Conservation (phyloP, 2,888 invertebrate species). For the Ennomos erosarius region DNA sequence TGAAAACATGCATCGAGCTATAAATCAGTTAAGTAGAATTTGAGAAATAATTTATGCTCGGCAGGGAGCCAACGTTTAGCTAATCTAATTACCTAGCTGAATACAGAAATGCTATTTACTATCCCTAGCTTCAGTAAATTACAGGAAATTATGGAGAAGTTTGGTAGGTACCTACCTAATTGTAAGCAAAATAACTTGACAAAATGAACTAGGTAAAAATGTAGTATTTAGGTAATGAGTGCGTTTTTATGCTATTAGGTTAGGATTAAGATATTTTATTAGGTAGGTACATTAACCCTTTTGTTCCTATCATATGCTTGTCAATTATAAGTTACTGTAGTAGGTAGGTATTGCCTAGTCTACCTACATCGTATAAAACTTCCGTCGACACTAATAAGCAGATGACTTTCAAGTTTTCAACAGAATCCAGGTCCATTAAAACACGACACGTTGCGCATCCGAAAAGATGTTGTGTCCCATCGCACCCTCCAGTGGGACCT, state of each 20-base stretch:
- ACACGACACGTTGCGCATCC: slow-evolving; percentile 1
- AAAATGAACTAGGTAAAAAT: too few relatives aligned
- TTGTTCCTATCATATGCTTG: too few relatives aligned
- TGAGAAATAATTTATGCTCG: slow-evolving; percentile 26
- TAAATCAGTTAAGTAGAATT: slow-evolving; percentile 27
- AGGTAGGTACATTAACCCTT: too few relatives aligned
- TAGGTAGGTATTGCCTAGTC: too few relatives aligned
- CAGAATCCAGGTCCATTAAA: slow-evolving; percentile 17
- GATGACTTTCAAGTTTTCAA: neutral
- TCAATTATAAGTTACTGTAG: too few relatives aligned
- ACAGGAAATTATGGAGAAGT: slow-evolving; percentile 4
- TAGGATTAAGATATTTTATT: too few relatives aligned
- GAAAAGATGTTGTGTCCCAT: slow-evolving; percentile 10
- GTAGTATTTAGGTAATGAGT: too few relatives aligned
- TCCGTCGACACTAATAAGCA: too few relatives aligned
- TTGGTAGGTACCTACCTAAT: too few relatives aligned
- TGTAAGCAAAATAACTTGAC: too few relatives aligned
- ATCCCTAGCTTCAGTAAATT: slow-evolving; percentile 7
- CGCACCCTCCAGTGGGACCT: slow-evolving; percentile 15
- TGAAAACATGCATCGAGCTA: slow-evolving; percentile 26
- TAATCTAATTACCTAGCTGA: slow-evolving; percentile 25
- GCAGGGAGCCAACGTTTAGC: slow-evolving; percentile 30
- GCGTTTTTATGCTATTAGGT: too few relatives aligned
- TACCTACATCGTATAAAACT: neutral
- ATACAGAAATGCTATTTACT: slow-evolving; percentile 25